Evolutionary conservation across 2,797 vertebrate species (phyloP).

Genomic region (Dromococcyx pavoninus): DNA sequence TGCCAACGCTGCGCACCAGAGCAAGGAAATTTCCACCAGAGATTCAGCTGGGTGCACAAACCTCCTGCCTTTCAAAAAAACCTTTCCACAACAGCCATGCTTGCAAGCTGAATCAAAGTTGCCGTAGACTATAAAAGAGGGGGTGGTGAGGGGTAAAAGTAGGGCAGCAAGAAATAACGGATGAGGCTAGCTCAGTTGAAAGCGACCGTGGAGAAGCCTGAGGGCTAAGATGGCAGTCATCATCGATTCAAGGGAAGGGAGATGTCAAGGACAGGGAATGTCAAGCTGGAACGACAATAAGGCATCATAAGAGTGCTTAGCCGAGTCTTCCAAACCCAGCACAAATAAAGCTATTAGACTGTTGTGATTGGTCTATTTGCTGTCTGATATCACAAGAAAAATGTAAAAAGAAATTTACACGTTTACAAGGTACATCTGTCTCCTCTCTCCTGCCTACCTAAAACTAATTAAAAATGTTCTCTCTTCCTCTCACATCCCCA

Average conservation of each 20-base stretch:
- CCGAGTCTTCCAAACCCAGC: conserved; percentile 13
- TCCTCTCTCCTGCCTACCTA: conserved; percentile 27
- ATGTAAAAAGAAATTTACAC: not conserved
- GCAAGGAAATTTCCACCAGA: conserved; percentile 15
- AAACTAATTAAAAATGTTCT: conserved; percentile 58
- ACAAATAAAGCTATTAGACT: conserved; percentile 16
- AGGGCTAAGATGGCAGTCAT: conserved; percentile 11
- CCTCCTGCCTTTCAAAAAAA: not conserved
- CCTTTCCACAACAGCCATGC: not conserved
- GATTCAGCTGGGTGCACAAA: not conserved
- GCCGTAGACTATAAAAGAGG: not conserved
- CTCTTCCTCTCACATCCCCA: not conserved
- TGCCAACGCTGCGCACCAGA: not conserved
- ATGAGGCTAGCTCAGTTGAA: not conserved
- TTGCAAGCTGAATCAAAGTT: not conserved
- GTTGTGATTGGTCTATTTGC: conserved; percentile 35
- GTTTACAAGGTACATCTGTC: not conserved
- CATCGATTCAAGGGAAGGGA: conserved; percentile 17
- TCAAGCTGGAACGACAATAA: conserved; percentile 51
- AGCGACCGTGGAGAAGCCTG: conserved; percentile 21
- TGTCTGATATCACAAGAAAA: conserved; percentile 45
- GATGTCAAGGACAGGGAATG: conserved; percentile 59
- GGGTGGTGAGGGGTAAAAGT: conserved; percentile 34
- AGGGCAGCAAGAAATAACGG: conserved; percentile 18
- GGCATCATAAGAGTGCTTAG: not conserved